Base-by-base conservation (phyloP, 2,113 vertebrate species). In the Bagarius yarrelli region DNA sequence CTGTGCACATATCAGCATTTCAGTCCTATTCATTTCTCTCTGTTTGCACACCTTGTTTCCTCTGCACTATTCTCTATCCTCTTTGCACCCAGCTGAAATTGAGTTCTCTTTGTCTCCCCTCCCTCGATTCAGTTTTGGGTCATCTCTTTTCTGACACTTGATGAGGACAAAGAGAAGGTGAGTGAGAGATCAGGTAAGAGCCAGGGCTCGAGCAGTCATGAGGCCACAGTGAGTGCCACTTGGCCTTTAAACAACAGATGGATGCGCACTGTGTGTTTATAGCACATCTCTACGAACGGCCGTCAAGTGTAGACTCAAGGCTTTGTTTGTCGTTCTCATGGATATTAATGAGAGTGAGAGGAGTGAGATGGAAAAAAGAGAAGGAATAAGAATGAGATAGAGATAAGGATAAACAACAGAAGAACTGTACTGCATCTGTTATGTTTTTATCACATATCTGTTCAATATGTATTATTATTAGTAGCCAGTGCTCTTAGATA, bases 161-260 rank as follows among this genome's bases (percentile, higher is more conserved):
- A 80, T 71, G 78, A 73, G 78, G 71, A 83, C 78, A 80, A 79
- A 78, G 66, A 75, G 59, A 15, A 70, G 34, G 52, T 52, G 72
- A 72, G 50, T 40, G 52, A 50, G 14, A 47, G 59, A 44, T 70
- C 60, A 76, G 76, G 47, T 44, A 69, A 81, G 63, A 32, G 73
- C 78, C 69, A 78, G 55, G 40, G 77, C 44, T 32, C 15, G 44
- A 67, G 69, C 61, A 67, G 71, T 83, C 56, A 34, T 61, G 56
- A 67, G 57, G 73, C 60, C 40, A 73, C 34, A 16, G 19, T 78
- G 83, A 86, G 84, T 83, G 79, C 79, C 84, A 83, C 84, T 83
- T 83, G 80, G 67, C 75, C 82, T 83, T 86, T 83, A 81, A 74
- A 75, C 81, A 86, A 83, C 55, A 81, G 69, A 81, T 78, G 81